These are phyloP conservation scores for Dione juno DNA, from an alignment of 2,888 invertebrate genomes.

Conservation along the genomic window DNA sequence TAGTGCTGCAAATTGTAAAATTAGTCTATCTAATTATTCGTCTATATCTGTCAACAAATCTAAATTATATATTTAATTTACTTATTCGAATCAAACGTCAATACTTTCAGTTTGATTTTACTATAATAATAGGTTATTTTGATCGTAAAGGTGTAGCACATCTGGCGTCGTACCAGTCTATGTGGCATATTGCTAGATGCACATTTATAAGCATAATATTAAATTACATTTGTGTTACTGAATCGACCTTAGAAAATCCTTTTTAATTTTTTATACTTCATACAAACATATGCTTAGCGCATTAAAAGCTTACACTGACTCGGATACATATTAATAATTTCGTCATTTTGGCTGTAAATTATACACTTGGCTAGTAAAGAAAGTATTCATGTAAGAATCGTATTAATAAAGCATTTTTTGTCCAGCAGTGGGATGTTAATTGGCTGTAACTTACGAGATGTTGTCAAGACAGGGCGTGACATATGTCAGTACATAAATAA, in stretches of 20 bases:
- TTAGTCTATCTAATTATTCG: too few species aligned
- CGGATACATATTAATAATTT: too few species aligned
- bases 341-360: too few species aligned
- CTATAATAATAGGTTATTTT: neutral
- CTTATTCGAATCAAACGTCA: too few species aligned
- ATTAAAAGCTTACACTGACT: too few species aligned
- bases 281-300: too few species aligned
- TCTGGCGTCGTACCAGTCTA: neutral
- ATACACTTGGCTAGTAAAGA: neutral
- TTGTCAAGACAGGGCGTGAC: slow-evolving; percentile 23
- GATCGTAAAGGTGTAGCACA: neutral
- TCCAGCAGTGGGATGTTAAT: slow-evolving; percentile 21
- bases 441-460: slow-evolving; percentile 9
- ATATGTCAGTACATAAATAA: slow-evolving; percentile 46
- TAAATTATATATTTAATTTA: too few species aligned
- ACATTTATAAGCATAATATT: neutral
- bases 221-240: neutral
- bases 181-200: neutral
- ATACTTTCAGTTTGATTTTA: too few species aligned
- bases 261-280: neutral
- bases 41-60: too few species aligned
- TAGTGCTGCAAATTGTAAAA: too few species aligned
- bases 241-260: too few species aligned
- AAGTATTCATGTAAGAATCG: neutral
- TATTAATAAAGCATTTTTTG: slow-evolving; percentile 23